A percentile compares a stretch with the other conserved stretches of the same genome.
Conservation (phyloP, 1,140 invertebrate genomes). For the Halesus radiatus region DNA sequence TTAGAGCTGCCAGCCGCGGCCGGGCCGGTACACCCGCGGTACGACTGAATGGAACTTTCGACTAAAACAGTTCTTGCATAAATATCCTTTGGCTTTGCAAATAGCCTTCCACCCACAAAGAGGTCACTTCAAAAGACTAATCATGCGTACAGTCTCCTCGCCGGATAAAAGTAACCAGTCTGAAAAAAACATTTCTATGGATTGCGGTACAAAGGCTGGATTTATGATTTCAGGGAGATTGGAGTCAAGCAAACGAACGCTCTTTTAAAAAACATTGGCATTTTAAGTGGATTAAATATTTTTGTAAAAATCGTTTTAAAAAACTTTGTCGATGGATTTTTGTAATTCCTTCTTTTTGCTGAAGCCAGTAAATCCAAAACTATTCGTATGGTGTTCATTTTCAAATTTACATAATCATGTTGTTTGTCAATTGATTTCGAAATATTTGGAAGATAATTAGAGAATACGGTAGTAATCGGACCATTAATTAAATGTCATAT, state of each 20-base stretch:
- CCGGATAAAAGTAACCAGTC: constrained; percentile 20
- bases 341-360: too few relatives aligned
- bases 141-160: constrained; percentile 35
- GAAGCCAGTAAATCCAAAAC: too few relatives aligned
- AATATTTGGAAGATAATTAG: too few relatives aligned
- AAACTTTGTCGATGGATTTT: too few relatives aligned
- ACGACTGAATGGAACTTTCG: constrained; percentile 14
- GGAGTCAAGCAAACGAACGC: neutral
- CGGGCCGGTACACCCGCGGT: neutral
- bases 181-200: constrained; percentile 37
- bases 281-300: neutral
- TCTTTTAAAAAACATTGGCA: neutral
- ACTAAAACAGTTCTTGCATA: constrained; percentile 37
- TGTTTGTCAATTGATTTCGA: too few relatives aligned
- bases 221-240: constrained; percentile 8
- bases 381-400: too few relatives aligned
- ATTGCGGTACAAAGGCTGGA: neutral
- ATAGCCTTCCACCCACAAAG: constrained; percentile 40
- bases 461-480: too few relatives aligned
- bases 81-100: constrained; percentile 40
- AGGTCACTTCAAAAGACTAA: constrained; percentile 46
- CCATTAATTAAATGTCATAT: too few relatives aligned
- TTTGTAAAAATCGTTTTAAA: neutral
- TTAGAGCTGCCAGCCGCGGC: too few relatives aligned
- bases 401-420: too few relatives aligned